Conservation (phyloP, 35 echinoderm and acorn worm genomes). For the Apostichopus californicus region DNA sequence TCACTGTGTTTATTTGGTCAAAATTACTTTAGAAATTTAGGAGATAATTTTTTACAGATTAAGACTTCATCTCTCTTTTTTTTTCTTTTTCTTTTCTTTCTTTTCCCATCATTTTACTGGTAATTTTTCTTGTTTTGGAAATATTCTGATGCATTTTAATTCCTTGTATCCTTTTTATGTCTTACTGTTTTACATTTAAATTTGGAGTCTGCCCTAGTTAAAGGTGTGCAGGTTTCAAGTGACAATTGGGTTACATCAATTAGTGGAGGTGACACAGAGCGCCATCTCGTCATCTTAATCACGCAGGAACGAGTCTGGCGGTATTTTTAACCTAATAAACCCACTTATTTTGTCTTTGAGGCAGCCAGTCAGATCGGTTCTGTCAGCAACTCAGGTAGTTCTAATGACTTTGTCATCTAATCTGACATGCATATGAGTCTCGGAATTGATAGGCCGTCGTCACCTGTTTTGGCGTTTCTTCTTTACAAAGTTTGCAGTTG, state of each 20-base stretch:
- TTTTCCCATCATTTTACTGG: not conserved
- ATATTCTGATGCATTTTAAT: not conserved
- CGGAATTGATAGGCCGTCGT: conserved; percentile 4
- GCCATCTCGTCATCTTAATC: conserved; percentile 10
- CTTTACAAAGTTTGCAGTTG: not conserved
- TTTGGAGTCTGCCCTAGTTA: conserved; percentile 16
- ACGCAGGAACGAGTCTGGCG: conserved; percentile 34
- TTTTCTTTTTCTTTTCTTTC: not conserved
- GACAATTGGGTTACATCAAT: conserved; percentile 31
- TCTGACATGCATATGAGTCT: conserved; percentile 10
- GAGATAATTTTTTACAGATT: not conserved
- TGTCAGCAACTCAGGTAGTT: conserved; percentile 25
- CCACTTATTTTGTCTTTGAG: conserved; percentile 17
- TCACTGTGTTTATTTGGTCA: not conserved
- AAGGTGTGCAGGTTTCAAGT: conserved; percentile 3
- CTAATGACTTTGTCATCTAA: conserved; percentile 26
- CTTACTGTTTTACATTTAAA: not conserved
- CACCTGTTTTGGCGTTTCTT: conserved; percentile 26
- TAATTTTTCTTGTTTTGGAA: not conserved
- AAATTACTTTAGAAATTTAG: not conserved
- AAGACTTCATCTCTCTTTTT: not conserved
- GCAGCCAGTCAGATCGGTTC: conserved; percentile 14
- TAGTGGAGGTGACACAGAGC: conserved; percentile 38
- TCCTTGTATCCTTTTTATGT: not conserved
- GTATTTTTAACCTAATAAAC: conserved; percentile 45